Evolutionary conservation across 2,888 invertebrate genomes (phyloP), one percentile per base, ranked within the genome.

Genomic region (Epinotia nisella): DNA sequence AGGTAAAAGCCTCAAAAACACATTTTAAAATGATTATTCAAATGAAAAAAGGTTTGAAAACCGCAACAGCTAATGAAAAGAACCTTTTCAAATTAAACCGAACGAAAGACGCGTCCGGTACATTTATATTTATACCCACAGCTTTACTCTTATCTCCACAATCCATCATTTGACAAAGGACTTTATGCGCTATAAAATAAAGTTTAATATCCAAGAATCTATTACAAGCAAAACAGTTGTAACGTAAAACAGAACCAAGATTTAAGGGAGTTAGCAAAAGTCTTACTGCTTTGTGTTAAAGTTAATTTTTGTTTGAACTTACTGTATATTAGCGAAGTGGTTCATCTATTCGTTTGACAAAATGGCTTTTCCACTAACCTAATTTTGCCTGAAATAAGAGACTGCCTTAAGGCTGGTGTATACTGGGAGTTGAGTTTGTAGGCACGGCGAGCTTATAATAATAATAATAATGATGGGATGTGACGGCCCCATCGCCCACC

Each of bases 381-480:
- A 56, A 66, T 66, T 66, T 66, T 66, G 66, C 13, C 41, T 56
- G 55, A 56, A 66, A 66, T 66, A 66, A 66, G 66, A 66, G 66
- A 41, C 64, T 19, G 29, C 10, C 15, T 10, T 41, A 56, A 66
- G 41, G 66, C 21, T 56, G 55, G 10, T 1, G 11, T 17, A 35
- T 35, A 64, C 51, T 53, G 15, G 2, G 29, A n/a, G n/a, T 17
- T 24, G 5, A 56, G 24, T 56, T 35, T 29, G 29, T 29, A 29
- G 0, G 7, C n/a, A n/a, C n/a, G n/a, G n/a, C n/a, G n/a, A n/a
- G n/a, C n/a, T n/a, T n/a, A n/a, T n/a, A n/a, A n/a, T n/a, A n/a
- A n/a, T n/a, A n/a, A n/a, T n/a, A n/a, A n/a, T n/a, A n/a, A n/a
- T n/a, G n/a, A n/a, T n/a, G n/a, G n/a, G n/a, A n/a, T n/a, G n/a